Evolutionary conservation across 2,888 invertebrate species (phyloP), one percentile per base, ranked within the genome.

Genomic region (Hirtodrosophila trivittata): DNA sequence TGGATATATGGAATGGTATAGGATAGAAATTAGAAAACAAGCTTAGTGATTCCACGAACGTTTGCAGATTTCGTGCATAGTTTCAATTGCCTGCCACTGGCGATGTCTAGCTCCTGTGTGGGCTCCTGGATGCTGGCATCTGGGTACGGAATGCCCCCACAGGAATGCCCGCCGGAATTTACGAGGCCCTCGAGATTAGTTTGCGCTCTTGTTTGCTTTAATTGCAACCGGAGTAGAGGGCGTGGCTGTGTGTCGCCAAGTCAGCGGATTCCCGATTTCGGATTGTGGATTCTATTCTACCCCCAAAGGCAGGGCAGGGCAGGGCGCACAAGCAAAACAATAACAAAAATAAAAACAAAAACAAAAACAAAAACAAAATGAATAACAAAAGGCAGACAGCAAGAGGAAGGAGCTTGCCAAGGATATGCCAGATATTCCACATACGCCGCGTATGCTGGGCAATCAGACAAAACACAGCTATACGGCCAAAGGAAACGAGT

Each of bases 111-210:
- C 50, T 54, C 14, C 39, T 63, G 52, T 59, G 28, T 33, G 3
- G n/a, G n/a, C n/a, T 28, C 28, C 18, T 45, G 28, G 41, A n/a
- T 46, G n/a, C 28, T 21, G 46, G 46, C 35, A 37, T 51, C 43
- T 46, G 62, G 13, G 12, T 45, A 32, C 32, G 46, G 33, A 39
- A 51, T 65, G 45, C 55, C 39, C 77, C 77, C 77, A 63, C 63
- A 77, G 80, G 76, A 81, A 81, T 81, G 75, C 66, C 75, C 73
- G 54, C 59, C 43, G 73, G 84, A 83, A 86, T 83, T 83, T 83
- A 83, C 83, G 82, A 82, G 83, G 43, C 82, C 70, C 86, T 73
- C 66, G 86, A 86, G 82, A 82, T 82, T 82, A 85, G 83, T 86
- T 80, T 81, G 59, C 64, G 41, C 60, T 77, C 59, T 77, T 73